phyloP scores from a whole-genome alignment of 2,888 invertebrate species.

The Uropetala carovei region DNA sequence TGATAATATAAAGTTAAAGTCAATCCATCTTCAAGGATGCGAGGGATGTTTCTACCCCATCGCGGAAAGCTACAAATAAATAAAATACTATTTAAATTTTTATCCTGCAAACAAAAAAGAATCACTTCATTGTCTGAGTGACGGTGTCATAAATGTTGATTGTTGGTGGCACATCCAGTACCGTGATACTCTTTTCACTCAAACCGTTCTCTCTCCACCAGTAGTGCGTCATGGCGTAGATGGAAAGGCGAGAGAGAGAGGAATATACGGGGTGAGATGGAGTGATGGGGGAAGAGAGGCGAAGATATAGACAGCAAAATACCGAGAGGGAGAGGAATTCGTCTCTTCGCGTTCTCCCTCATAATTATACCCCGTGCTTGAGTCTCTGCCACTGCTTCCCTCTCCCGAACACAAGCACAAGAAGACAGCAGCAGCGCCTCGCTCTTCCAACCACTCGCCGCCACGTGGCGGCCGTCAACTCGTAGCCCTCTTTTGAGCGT shows the following conservation, averaged over 20 bases:
- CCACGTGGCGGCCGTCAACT: constrained; percentile 42
- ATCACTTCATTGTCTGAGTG: not conserved
- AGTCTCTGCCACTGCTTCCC: not conserved
- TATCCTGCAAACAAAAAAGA: not conserved
- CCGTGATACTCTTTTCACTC: not conserved
- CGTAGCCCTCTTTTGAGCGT: constrained; percentile 5
- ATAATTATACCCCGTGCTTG: constrained; percentile 53
- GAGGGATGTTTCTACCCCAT: too few relatives aligned
- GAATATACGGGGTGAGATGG: not conserved
- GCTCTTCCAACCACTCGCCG: constrained; percentile 12
- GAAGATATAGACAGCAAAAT: not conserved
- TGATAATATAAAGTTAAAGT: too few relatives aligned
- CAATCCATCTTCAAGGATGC: too few relatives aligned
- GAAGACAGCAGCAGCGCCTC: constrained; percentile 5
- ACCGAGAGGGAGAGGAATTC: not conserved
- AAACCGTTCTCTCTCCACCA: not conserved
- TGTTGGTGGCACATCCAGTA: not conserved
- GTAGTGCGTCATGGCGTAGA: not conserved
- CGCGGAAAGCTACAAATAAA: too few relatives aligned
- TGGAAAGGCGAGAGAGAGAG: not conserved
- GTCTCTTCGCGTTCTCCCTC: constrained; percentile 36
- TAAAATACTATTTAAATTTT: too few relatives aligned
- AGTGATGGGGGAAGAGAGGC: not conserved
- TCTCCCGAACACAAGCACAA: not conserved
- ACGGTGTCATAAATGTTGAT: constrained; percentile 8